Conservation (phyloP, 37 sponge, comb jelly and placozoan species). For the Agelas oroides region DNA sequence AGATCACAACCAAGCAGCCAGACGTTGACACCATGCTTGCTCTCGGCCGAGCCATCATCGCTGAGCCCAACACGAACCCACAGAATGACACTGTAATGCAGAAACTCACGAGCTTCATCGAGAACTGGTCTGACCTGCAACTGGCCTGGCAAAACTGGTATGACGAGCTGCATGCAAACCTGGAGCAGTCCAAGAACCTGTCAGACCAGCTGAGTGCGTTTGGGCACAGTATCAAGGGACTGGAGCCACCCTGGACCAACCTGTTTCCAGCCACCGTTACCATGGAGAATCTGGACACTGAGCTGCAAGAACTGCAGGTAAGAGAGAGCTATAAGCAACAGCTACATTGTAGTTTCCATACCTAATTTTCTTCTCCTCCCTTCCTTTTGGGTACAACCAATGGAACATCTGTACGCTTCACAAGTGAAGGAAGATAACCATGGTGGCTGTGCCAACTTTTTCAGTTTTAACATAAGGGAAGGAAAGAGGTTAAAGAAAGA, state of each 20-base stretch:
- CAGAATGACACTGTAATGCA: conserved; percentile 55
- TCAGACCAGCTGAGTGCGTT: conserved; percentile 46
- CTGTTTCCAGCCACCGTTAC: conserved; percentile 54
- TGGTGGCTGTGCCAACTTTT: not conserved
- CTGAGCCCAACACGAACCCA: conserved; percentile 61
- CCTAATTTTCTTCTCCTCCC: not conserved
- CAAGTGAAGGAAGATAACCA: not conserved
- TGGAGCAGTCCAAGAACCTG: conserved; percentile 51
- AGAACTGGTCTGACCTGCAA: conserved; percentile 75
- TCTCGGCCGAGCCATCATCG: conserved; percentile 60
- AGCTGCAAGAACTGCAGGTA: conserved; percentile 53
- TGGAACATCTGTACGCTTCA: not conserved
- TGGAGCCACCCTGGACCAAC: conserved; percentile 18
- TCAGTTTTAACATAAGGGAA: not conserved
- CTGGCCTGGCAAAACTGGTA: conserved; percentile 86
- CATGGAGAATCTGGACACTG: conserved; percentile 38
- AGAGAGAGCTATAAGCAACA: too few species aligned
- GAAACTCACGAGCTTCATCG: conserved; percentile 60
- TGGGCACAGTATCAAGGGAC: conserved; percentile 7
- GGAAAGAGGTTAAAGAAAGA: too few species aligned
- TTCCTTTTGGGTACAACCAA: not conserved
- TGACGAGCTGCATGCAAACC: conserved; percentile 63
- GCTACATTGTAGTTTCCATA: not conserved
- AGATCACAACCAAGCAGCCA: conserved; percentile 54
- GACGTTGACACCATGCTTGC: conserved; percentile 61